Base-by-base conservation (phyloP, 2,113 vertebrate species). In the Heterotilapia buettikoferi region DNA sequence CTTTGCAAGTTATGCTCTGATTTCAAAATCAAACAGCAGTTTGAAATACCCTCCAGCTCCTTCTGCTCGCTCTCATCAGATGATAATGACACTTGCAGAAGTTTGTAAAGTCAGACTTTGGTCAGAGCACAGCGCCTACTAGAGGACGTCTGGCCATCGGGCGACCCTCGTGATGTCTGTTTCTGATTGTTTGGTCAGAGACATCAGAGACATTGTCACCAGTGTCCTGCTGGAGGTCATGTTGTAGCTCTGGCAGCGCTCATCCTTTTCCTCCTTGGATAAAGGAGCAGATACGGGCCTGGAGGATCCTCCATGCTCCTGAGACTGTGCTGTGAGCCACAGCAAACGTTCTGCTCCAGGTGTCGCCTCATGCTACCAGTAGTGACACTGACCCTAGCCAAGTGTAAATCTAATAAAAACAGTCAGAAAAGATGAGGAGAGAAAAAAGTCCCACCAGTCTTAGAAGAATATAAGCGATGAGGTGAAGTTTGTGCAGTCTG, bases 281-380 rank as follows among this genome's bases (percentile, higher is more conserved):
- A 63, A 36, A 63, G 59, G 29, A 11, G 59, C 59, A 63, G 59
- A n/a, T n/a, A 36, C 31, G 0, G 59, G 59, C 59, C 31, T n/a
- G 31, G 2, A 3, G 16, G 59, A 63, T 3, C 56, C 26, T 59
- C 26, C 13, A 1, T 9, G 26, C 56, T 59, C 26, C 56, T 59
- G 26, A 59, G 56, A 0, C 0, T 59, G 3, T 0, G 13, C 56
- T 59, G 56, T 3, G 56, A 61, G 14, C 29, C 59, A 63, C 59
- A 7, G 59, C 59, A 63, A 0, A 11, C 3, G 1, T 63, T 63
- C 59, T 63, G 59, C 59, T 63, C 6, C 54, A 14, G 29, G 9
- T 10, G 29, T 10, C 1, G 16, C 29, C 59, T 63, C 59, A 0
- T 63, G 59, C 56, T 31, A 7, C 21, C 24, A 59, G 26, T 6